These are phyloP conservation scores for Triplophysa dalaica DNA, from an alignment of 2,113 vertebrate genomes.

Conservation along the genomic window DNA sequence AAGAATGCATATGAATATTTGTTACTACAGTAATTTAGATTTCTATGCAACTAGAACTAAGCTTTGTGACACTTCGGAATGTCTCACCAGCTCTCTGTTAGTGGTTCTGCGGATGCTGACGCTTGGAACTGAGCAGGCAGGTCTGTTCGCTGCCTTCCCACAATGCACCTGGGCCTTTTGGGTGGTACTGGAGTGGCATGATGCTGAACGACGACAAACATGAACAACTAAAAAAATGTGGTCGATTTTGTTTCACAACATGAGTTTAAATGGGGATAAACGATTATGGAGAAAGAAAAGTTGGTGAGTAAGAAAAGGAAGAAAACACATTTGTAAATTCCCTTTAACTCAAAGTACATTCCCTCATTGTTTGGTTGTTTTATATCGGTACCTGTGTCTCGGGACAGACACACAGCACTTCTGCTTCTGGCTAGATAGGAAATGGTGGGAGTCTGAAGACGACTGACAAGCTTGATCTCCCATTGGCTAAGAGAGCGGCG, in stretches of 20 bases:
- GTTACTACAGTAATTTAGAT: background rate
- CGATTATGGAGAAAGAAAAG: background rate
- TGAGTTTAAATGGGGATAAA: slow-evolving; percentile 14
- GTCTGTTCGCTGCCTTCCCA: slow-evolving; percentile 37
- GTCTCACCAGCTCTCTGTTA: slow-evolving; percentile 59
- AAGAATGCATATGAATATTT: background rate
- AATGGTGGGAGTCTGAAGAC: slow-evolving; percentile 90
- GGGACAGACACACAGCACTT: slow-evolving; percentile 87
- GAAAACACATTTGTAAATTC: slow-evolving; percentile 3
- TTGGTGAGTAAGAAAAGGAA: slow-evolving; percentile 59
- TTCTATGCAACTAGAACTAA: background rate
- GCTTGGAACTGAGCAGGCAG: slow-evolving; percentile 46
- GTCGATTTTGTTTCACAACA: slow-evolving; percentile 15
- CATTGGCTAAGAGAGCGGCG: slow-evolving; percentile 86
- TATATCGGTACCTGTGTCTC: slow-evolving; percentile 83
- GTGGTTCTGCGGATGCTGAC: slow-evolving; percentile 51
- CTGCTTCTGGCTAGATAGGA: slow-evolving; percentile 94
- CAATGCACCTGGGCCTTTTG: slow-evolving; percentile 56
- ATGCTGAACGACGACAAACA: slow-evolving; percentile 97
- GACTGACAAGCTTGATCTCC: slow-evolving; percentile 92
- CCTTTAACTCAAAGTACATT: background rate
- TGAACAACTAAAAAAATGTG: slow-evolving; percentile 82
- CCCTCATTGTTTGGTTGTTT: slow-evolving; percentile 26
- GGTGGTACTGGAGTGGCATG: slow-evolving; percentile 80
- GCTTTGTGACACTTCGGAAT: no score